Evolutionary conservation across 2,888 invertebrate genomes (phyloP).

Genomic region (Cacoxenus indagator): DNA sequence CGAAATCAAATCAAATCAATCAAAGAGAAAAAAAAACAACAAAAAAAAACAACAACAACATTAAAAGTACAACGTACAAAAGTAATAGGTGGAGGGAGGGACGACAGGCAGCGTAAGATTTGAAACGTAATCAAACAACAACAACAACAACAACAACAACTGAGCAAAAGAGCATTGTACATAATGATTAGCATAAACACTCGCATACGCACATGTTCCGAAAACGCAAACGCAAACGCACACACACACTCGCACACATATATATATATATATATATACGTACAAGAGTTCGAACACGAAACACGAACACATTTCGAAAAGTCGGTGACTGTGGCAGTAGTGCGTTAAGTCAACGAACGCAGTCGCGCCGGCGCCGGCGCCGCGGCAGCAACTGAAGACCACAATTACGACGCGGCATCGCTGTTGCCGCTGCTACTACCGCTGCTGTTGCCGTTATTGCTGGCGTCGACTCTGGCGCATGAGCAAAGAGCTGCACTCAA

Average conservation of each 20-base stretch:
- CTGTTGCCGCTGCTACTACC: neutral
- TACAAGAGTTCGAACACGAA: neutral
- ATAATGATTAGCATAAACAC: constrained; percentile 54
- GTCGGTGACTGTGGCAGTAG: constrained; percentile 70
- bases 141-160: neutral
- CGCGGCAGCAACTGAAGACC: neutral
- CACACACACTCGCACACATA: constrained; percentile 25
- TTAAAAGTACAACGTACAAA: too few species aligned
- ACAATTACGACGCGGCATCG: neutral
- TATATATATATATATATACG: constrained; percentile 26
- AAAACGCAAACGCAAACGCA: constrained; percentile 20
- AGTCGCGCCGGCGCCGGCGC: constrained; percentile 49
- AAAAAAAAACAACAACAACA: neutral
- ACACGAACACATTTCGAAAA: constrained; percentile 52
- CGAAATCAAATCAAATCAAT: neutral
- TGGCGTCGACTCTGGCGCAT: constrained; percentile 37
- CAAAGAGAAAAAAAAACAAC: neutral
- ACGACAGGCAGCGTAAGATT: too few species aligned
- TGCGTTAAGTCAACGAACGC: constrained; percentile 68
- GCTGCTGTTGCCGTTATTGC: constrained; percentile 7
- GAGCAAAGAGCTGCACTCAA: neutral
- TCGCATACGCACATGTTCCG: constrained; percentile 39
- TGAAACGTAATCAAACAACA: neutral
- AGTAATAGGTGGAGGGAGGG: too few species aligned
- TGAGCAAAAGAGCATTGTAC: constrained; percentile 39